Conservation (phyloP, 2,888 invertebrate species). For the Agelastica alni region DNA sequence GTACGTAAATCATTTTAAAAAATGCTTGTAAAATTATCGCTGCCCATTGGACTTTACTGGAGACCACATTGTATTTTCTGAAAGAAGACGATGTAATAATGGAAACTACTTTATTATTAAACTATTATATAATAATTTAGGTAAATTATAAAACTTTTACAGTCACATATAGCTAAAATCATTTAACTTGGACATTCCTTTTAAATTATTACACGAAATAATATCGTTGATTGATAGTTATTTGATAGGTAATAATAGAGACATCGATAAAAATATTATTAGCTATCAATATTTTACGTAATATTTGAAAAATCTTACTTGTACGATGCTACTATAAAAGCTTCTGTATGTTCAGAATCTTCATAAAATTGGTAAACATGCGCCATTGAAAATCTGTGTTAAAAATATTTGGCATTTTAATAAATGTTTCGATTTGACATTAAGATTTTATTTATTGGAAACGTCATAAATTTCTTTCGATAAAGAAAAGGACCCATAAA, state of each 20-base stretch:
- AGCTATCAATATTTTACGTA: not conserved
- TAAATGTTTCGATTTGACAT: not conserved
- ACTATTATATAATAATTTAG: too few species aligned
- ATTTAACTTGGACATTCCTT: too few species aligned
- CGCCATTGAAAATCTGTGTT: constrained; percentile 43
- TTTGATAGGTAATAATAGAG: not conserved
- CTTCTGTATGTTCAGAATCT: constrained; percentile 41
- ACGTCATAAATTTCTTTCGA: too few species aligned
- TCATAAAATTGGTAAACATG: constrained; percentile 49
- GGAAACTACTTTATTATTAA: too few species aligned
- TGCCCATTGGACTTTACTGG: constrained; percentile 35
- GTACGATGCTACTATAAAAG: constrained; percentile 39
- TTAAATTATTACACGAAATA: too few species aligned
- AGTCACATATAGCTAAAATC: too few species aligned
- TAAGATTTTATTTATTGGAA: not conserved
- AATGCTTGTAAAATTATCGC: constrained; percentile 49
- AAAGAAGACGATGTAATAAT: not conserved
- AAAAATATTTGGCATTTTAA: not conserved
- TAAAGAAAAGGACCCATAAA: too few species aligned
- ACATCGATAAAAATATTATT: too few species aligned
- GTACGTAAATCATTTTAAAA: constrained; percentile 45
- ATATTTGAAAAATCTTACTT: constrained; percentile 35
- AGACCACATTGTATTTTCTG: constrained; percentile 20
- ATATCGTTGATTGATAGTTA: not conserved
- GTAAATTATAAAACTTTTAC: too few species aligned